A percentile compares a stretch with the other conserved stretches of the same genome.
Conservation (phyloP, 2,888 invertebrate genomes). For the Drosophila subquinaria region DNA sequence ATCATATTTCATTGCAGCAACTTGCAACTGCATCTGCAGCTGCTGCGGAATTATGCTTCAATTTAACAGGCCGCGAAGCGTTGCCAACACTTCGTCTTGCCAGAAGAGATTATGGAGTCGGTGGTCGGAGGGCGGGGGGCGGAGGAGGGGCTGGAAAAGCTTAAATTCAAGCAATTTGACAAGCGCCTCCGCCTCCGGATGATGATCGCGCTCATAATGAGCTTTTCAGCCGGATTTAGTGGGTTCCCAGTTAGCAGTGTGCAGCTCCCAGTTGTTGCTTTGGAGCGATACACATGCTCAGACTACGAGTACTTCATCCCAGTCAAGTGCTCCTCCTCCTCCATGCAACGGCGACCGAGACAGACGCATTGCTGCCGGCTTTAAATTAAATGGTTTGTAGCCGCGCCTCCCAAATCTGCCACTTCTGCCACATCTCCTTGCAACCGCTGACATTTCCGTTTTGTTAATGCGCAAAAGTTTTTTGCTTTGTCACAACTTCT, state of each 20-base stretch:
- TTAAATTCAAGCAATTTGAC: slow-evolving; percentile 73
- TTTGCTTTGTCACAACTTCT: slow-evolving; percentile 3
- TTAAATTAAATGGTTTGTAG: slow-evolving; percentile 67
- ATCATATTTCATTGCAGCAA: slow-evolving; percentile 67
- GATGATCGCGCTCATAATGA: slow-evolving; percentile 63
- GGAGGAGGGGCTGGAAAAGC: slow-evolving; percentile 15
- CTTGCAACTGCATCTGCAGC: slow-evolving; percentile 34
- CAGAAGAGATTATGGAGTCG: neutral
- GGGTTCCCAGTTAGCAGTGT: slow-evolving; percentile 12
- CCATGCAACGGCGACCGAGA: slow-evolving; percentile 1
- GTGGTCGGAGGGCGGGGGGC: neutral
- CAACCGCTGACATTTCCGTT: slow-evolving; percentile 38
- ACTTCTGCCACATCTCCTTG: slow-evolving; percentile 2
- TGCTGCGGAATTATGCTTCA: slow-evolving; percentile 70
- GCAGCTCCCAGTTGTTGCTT: slow-evolving; percentile 1
- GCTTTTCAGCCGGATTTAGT: slow-evolving; percentile 42
- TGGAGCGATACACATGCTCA: slow-evolving; percentile 60
- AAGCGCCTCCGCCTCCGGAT: slow-evolving; percentile 45
- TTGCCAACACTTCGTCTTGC: slow-evolving; percentile 49
- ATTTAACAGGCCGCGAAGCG: slow-evolving; percentile 74
- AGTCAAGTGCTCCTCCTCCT: slow-evolving; percentile 14
- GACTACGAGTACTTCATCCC: slow-evolving; percentile 18
- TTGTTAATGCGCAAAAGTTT: slow-evolving; percentile 22
- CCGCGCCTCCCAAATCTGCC: neutral
- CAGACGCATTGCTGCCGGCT: slow-evolving; percentile 59